Evolutionary conservation across 2,888 invertebrate genomes (phyloP).

Genomic region (Carcina quercana): DNA sequence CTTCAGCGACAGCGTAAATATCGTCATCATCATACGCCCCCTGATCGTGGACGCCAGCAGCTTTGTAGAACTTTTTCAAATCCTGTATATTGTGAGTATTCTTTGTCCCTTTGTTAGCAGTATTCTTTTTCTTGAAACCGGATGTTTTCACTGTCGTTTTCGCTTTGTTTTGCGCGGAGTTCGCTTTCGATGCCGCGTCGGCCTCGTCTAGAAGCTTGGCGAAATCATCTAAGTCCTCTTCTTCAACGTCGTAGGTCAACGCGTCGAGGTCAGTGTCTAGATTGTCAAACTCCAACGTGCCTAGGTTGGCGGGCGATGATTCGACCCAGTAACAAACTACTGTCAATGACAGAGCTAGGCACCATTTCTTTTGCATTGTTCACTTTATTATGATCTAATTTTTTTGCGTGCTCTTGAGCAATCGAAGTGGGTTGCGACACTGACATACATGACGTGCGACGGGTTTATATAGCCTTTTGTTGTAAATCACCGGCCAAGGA

Average conservation of each 20-base stretch:
- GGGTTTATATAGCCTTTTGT: conserved; percentile 58
- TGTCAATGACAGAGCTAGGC: conserved; percentile 38
- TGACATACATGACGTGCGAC: conserved; percentile 60
- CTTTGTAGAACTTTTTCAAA: conserved; percentile 44
- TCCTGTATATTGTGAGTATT: conserved; percentile 41
- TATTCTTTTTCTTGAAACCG: conserved; percentile 44
- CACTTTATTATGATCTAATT: no score
- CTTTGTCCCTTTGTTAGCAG: conserved; percentile 35
- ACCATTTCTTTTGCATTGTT: conserved; percentile 47
- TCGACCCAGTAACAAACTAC: conserved; percentile 35
- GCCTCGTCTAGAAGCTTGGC: conserved; percentile 35
- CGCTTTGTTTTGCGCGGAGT: conserved; percentile 15
- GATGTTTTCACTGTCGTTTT: conserved; percentile 29
- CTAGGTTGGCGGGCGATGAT: conserved; percentile 38
- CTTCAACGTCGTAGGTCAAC: conserved; percentile 45
- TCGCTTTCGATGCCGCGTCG: conserved; percentile 17
- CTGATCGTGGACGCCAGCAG: conserved; percentile 36
- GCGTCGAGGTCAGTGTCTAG: conserved; percentile 44
- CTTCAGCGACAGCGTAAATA: conserved; percentile 51
- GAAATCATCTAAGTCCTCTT: conserved; percentile 45
- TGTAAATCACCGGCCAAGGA: conserved; percentile 47
- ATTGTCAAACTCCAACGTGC: conserved; percentile 41
- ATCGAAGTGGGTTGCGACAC: conserved; percentile 67
- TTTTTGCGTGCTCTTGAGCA: conserved; percentile 47
- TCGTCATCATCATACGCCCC: conserved; percentile 50